Percentiles rank a stretch among this genome's conserved stretches.
phyloP scores from a whole-genome alignment of 2,888 invertebrate species.

The Dorcus hopei region DNA sequence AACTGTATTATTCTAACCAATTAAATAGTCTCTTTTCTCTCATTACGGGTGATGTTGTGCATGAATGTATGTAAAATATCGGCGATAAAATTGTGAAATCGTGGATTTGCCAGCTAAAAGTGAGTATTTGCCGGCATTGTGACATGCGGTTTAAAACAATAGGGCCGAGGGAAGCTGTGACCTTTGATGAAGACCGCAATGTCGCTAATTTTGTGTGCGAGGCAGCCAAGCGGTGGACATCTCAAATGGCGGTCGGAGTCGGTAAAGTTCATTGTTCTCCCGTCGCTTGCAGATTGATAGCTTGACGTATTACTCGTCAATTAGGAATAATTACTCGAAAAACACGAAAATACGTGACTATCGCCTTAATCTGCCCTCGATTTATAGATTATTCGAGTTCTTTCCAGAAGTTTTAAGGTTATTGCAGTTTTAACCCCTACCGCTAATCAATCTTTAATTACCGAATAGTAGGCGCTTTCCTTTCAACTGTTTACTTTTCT shows the following conservation, averaged over 20 bases:
- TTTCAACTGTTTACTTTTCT: conserved; percentile 20
- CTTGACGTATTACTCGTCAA: conserved; percentile 31
- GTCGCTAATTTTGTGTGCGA: conserved; percentile 45
- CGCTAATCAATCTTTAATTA: conserved; percentile 47
- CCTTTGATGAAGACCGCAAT: conserved; percentile 41
- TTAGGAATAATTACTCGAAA: background rate
- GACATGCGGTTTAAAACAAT: conserved; percentile 30
- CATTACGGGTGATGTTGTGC: conserved; percentile 29
- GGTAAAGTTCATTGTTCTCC: conserved; percentile 56
- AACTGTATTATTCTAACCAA: conserved; percentile 53
- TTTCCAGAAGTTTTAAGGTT: conserved; percentile 9
- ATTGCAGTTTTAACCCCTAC: conserved; percentile 27
- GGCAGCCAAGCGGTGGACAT: conserved; percentile 52
- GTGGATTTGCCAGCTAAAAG: background rate
- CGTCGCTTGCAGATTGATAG: conserved; percentile 43
- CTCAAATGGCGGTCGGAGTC: conserved; percentile 53
- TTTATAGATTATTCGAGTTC: conserved; percentile 17
- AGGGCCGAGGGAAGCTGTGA: conserved; percentile 36
- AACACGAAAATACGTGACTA: background rate
- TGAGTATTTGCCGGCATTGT: conserved; percentile 21
- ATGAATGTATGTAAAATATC: conserved; percentile 17
- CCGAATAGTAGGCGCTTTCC: conserved; percentile 23
- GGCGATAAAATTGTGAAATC: conserved; percentile 4
- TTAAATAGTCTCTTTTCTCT: conserved; percentile 48
- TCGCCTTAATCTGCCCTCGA: conserved; percentile 12